These are phyloP conservation scores for Anisognathus igniventris DNA, from an alignment of 2,797 vertebrate genomes.

Conservation along the genomic window DNA sequence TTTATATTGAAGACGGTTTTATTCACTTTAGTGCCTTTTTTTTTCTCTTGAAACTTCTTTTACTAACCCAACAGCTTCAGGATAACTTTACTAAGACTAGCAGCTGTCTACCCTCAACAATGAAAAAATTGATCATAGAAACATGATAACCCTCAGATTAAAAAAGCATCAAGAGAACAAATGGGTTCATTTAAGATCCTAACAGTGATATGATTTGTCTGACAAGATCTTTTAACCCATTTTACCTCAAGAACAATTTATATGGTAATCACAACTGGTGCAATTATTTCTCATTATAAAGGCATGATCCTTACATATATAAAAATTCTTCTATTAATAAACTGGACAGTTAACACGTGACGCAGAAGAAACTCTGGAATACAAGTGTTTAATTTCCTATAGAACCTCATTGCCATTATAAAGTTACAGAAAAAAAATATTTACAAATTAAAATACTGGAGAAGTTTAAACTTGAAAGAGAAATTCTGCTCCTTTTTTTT, in stretches of 20 bases:
- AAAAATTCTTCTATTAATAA: not conserved
- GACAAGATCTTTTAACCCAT: not conserved
- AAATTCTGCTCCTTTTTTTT: not conserved
- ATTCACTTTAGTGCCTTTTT: not conserved
- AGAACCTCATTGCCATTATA: not conserved
- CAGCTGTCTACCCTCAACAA: not conserved
- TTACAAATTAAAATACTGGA: not conserved
- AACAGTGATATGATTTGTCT: not conserved
- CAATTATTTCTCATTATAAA: not conserved
- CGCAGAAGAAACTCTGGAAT: not conserved
- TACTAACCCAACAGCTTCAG: not conserved
- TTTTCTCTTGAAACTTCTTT: not conserved
- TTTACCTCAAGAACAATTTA: conserved; percentile 19
- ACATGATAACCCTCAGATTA: not conserved
- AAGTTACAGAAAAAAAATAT: not conserved
- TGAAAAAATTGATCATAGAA: not conserved
- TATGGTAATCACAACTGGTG: conserved; percentile 4
- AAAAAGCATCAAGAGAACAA: not conserved
- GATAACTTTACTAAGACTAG: not conserved
- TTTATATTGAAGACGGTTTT: not conserved
- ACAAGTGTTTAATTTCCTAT: not conserved
- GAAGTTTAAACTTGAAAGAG: not conserved
- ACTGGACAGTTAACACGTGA: not conserved
- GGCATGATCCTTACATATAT: not conserved
- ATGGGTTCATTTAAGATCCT: not conserved